These are phyloP conservation scores for Bubo blakistoni DNA, from an alignment of 2,113 vertebrate genomes.

Conservation along the genomic window DNA sequence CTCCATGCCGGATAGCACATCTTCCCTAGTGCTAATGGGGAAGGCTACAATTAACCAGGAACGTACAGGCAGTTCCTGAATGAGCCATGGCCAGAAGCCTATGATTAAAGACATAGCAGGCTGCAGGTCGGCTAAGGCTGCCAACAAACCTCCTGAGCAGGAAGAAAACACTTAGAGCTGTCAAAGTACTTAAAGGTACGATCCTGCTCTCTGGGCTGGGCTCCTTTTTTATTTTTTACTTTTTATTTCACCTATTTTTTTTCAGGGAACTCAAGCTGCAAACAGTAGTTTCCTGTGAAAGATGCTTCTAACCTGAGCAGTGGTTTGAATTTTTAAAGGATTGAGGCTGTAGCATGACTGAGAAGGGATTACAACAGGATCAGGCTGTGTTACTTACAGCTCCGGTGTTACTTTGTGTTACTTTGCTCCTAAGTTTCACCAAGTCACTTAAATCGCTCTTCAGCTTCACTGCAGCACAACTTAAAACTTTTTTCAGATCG, in stretches of 20 bases:
- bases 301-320: neutral
- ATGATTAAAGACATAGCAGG: conserved; percentile 41
- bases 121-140: conserved; percentile 54
- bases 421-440: neutral
- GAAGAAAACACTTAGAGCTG: conserved; percentile 65
- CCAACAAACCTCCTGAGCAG: conserved; percentile 65
- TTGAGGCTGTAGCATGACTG: neutral
- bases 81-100: conserved; percentile 36
- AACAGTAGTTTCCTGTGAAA: neutral
- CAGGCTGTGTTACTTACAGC: neutral
- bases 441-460: neutral
- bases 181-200: conserved; percentile 21
- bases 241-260: neutral
- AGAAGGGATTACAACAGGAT: neutral
- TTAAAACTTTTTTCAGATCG: neutral
- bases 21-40: neutral
- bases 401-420: no score
- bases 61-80: neutral
- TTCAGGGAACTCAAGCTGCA: neutral
- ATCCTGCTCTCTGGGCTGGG: neutral
- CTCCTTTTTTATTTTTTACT: neutral
- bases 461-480: neutral
- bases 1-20: neutral
- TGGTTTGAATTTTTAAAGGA: neutral
- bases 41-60: conserved; percentile 46